phyloP scores from a whole-genome alignment of 2,113 vertebrate genomes.

The Anolis sagrei region DNA sequence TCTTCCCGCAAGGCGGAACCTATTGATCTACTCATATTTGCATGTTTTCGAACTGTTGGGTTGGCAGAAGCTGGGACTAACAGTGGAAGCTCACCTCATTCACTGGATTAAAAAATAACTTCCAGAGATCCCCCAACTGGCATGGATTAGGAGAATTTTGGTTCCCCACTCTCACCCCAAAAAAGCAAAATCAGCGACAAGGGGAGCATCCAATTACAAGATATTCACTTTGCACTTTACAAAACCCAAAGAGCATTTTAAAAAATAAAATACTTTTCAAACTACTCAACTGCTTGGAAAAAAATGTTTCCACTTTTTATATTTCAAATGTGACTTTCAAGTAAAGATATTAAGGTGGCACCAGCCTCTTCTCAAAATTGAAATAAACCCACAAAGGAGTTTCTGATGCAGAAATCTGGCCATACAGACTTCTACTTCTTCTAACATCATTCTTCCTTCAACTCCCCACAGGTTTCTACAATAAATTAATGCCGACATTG shows the following conservation, averaged over 20 bases:
- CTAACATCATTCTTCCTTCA: slow-evolving; percentile 29
- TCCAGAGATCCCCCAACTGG: neutral
- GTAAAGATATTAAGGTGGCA: neutral
- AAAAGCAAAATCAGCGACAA: neutral
- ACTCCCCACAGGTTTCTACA: slow-evolving; percentile 34
- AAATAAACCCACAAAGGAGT: slow-evolving; percentile 24
- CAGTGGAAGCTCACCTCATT: too few species aligned
- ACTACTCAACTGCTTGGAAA: rapidly evolving
- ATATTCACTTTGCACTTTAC: too few species aligned
- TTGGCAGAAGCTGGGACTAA: too few species aligned
- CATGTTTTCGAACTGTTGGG: too few species aligned
- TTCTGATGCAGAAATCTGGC: neutral
- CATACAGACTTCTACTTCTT: neutral
- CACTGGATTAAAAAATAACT: too few species aligned
- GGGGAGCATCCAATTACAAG: too few species aligned
- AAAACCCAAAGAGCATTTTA: neutral
- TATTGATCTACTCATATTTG: too few species aligned
- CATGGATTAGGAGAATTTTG: neutral
- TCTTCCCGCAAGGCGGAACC: too few species aligned
- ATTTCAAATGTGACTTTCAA: slow-evolving; percentile 5
- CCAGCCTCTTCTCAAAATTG: neutral
- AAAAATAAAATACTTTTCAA: neutral
- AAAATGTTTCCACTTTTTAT: rapidly evolving
- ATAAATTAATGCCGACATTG: slow-evolving; percentile 59
- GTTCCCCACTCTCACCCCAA: too few species aligned